Evolutionary conservation across 2,888 invertebrate species (phyloP), one percentile per base, ranked within the genome.

Genomic region (Sarcophaga variegata): DNA sequence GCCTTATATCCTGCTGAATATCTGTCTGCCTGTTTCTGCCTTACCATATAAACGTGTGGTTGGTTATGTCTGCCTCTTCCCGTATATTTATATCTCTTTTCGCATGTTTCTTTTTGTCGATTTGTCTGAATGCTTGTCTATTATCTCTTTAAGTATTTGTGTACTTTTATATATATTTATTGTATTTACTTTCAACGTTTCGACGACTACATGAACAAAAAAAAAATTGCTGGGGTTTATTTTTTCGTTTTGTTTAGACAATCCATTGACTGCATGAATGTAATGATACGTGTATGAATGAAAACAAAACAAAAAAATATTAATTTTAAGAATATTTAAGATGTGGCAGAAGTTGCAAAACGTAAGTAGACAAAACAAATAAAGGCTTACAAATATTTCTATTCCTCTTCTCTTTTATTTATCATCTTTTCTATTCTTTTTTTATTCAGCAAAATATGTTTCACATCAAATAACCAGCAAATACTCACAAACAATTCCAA

Each of bases 291-390:
- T 37, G 37, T 37, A 37, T 37, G 37, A 37, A 37, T 37, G 37
- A 37, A 37, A 6, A 6, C 64, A 3, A 4, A 22, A 20, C 4
- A 6, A 70, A 3, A 2, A 22, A 20, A 63, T 47, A 22, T 22
- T 22, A 37, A 37, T 37, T 37, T 37, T 37, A n/a, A 67, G n/a
- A 6, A 37, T 27, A 59, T 10, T 3, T 59, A 17, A 25, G 62
- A 54, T 37, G 37, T 17, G 45, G 27, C 67, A 45, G 5, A 45
- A 14, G 37, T 75, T 37, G 8, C 8, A 37, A 49, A 22, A 49
- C 62, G 60, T 54, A 62, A 37, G 62, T 62, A 72, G 49, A 72
- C 66, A 71, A 78, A 74, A 78, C 67, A 83, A 69, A 63, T 63
- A 67, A 11, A 69, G 63, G 27, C 63, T 78, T 69, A 75, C 5